Base-by-base conservation (phyloP, 2,797 vertebrate genomes). In the Glyptemys insculpta region DNA sequence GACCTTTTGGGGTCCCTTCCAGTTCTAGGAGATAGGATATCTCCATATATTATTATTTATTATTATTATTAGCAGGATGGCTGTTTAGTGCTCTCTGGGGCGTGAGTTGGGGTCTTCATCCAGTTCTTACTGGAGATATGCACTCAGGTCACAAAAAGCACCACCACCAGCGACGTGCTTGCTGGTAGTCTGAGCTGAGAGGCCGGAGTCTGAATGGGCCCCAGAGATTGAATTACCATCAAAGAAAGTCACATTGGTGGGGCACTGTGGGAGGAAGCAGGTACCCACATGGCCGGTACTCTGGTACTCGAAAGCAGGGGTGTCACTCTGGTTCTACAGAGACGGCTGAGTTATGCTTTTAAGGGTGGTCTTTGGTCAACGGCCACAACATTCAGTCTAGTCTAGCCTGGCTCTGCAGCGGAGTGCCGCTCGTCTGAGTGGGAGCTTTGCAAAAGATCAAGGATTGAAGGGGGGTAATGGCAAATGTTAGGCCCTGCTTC, bases 121-220 rank as follows among this genome's bases (percentile, higher is more conserved):
- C 19, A 41, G n/a, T 21, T 23, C n/a, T 21, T 37, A 19, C 65
- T 12, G 65, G 65, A 19, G 65, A 25, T 2, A 8, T 5, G 68
- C 8, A 10, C 21, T 37, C 65, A 23, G 19, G 18, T 37, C 65
- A 68, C 19, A 19, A 8, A n/a, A 2, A 65, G 34, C 31, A 34
- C 65, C n/a, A 5, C 19, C n/a, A 2, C 65, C 18, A 1, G n/a
- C 2, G 10, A 9, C 10, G 2, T 11, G n/a, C 19, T 6, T 23
- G 65, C 19, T 41, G 37, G 68, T 21, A 12, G 37, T n/a, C 34
- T 34, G 8, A 16, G 59, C 59, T 37, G 68, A 25, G 37, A 25
- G 5, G 68, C 10, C 5, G 6, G 65, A 37, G 10, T 23, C n/a
- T 72, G 65, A 72, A 37, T 12, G 65, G n/a, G n/a, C 8, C 62